phyloP scores from a whole-genome alignment of 2,113 vertebrate genomes.

The Phrynosoma platyrhinos region DNA sequence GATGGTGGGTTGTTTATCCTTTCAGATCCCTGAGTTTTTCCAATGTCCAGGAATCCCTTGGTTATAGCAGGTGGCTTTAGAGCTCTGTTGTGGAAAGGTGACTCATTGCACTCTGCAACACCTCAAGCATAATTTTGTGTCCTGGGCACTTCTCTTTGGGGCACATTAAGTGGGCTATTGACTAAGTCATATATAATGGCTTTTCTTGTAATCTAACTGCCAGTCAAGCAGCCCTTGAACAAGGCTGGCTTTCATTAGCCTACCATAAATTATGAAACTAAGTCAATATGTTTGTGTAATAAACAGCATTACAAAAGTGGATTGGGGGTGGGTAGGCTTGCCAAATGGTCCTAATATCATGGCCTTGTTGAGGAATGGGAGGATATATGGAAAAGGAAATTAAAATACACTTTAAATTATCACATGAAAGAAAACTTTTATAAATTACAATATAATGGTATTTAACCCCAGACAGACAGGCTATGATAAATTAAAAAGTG shows the following conservation, averaged over 20 bases:
- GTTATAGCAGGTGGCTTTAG: not conserved
- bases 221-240: not conserved
- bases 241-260: slow-evolving; percentile 15
- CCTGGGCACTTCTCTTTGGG: not conserved
- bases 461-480: too few relatives aligned
- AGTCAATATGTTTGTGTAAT: slow-evolving; percentile 1
- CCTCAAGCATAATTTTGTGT: not conserved
- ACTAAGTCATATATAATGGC: not conserved
- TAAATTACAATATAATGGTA: too few relatives aligned
- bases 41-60: not conserved
- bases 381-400: too few relatives aligned
- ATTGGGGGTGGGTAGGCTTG: not conserved
- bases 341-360: not conserved
- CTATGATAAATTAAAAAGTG: too few relatives aligned
- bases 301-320: slow-evolving; percentile 23
- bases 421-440: too few relatives aligned
- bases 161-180: not conserved
- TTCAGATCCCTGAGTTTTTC: not conserved
- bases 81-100: not conserved
- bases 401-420: too few relatives aligned
- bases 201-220: slow-evolving; percentile 28
- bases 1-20: not conserved
- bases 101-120: not conserved
- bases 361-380: slow-evolving; percentile 24
- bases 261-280: slow-evolving; percentile 9